phyloP scores from a whole-genome alignment of 1,140 invertebrate genomes.

The Bombus haemorrhoidalis region DNA sequence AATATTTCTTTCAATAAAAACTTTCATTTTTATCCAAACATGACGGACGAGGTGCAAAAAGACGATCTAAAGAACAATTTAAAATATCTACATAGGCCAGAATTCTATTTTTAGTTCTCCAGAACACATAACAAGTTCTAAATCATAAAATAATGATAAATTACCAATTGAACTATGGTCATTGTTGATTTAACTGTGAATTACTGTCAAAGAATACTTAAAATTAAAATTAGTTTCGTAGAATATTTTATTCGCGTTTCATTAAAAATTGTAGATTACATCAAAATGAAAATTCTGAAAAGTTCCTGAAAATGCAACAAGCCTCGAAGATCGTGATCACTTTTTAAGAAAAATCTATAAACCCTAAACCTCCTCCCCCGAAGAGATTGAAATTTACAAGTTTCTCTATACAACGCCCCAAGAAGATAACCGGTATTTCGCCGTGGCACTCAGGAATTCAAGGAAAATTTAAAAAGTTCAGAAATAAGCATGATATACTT shows the following conservation, averaged over 20 bases:
- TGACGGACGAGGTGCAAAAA: no score
- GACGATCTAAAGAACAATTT: no score
- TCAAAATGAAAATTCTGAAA: no score
- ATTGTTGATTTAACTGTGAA: neutral
- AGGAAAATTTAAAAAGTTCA: neutral
- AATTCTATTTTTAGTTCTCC: no score
- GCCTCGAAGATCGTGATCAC: neutral
- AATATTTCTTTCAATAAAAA: neutral
- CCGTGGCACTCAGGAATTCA: neutral
- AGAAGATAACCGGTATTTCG: neutral
- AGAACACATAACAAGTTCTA: neutral
- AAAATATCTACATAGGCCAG: no score
- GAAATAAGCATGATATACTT: neutral
- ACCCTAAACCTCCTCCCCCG: neutral
- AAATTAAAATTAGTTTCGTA: no score
- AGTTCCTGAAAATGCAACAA: neutral
- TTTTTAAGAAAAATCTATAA: neutral
- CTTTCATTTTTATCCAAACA: neutral
- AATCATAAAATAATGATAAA: neutral
- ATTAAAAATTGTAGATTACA: no score
- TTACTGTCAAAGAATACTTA: neutral
- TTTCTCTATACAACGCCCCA: neutral
- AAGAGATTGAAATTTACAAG: constrained; percentile 23
- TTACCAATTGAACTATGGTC: no score
- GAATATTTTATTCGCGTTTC: no score